Percentiles rank a stretch among this genome's conserved stretches.
These are phyloP conservation scores for Bucorvus abyssinicus DNA, from an alignment of 2,797 vertebrate genomes.

Conservation along the genomic window DNA sequence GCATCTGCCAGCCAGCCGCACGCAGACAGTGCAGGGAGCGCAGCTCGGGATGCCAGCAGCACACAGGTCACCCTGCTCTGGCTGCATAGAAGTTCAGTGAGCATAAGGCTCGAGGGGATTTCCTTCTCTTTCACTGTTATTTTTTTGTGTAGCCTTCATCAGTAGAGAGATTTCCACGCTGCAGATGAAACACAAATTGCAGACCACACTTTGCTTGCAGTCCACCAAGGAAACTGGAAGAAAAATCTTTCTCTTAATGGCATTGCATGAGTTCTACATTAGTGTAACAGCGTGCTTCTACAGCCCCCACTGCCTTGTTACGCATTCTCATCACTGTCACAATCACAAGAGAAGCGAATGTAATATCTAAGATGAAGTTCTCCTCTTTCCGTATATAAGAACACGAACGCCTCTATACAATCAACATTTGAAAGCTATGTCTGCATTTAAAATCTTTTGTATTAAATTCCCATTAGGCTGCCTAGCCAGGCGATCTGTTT, in stretches of 20 bases:
- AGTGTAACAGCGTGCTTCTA: neutral
- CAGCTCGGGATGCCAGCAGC: neutral
- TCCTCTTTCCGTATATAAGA: neutral
- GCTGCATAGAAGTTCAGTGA: neutral
- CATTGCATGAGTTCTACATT: neutral
- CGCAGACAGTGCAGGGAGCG: fast-evolving
- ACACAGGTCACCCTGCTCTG: fast-evolving
- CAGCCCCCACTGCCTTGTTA: neutral
- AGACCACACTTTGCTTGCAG: neutral
- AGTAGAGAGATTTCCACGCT: neutral
- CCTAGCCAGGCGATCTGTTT: neutral
- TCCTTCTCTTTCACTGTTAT: neutral
- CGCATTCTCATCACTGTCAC: neutral
- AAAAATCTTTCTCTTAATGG: neutral
- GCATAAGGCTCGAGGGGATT: neutral
- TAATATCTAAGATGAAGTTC: neutral
- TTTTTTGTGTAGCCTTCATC: neutral
- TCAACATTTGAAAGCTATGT: neutral
- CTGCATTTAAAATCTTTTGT: neutral
- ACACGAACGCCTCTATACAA: neutral
- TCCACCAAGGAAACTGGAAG: neutral
- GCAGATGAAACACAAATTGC: neutral
- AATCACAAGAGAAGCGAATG: neutral
- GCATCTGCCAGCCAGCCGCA: neutral
- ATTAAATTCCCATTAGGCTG: neutral